A percentile compares a stretch with the other conserved stretches of the same genome.
Conservation (phyloP, 2,888 invertebrate species). For the Callyntrura sp. region DNA sequence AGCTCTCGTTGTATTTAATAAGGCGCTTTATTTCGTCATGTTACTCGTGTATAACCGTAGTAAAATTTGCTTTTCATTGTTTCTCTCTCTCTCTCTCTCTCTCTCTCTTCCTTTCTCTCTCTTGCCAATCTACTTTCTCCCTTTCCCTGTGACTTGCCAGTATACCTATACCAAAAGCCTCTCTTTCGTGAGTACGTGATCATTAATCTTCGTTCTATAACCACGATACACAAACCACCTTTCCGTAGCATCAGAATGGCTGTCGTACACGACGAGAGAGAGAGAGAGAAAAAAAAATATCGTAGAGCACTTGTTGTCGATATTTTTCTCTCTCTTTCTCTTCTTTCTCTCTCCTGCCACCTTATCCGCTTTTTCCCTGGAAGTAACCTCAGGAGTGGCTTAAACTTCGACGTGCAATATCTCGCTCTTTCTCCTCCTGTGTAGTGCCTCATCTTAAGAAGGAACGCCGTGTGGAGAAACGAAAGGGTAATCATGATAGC, state of each 20-base stretch:
- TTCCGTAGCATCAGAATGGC: neutral
- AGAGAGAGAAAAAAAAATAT: constrained; percentile 57
- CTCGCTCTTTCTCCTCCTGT: neutral
- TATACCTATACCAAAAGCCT: constrained; percentile 33
- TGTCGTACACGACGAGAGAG: neutral
- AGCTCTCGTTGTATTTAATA: too few species aligned
- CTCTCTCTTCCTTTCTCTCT: neutral
- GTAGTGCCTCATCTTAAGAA: neutral
- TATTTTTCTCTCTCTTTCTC: constrained; percentile 32
- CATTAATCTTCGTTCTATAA: constrained; percentile 39
- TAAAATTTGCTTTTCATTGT: constrained; percentile 2
- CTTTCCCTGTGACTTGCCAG: constrained; percentile 25
- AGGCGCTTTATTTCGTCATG: too few species aligned
- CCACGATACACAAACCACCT: constrained; percentile 10
- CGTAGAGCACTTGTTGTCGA: constrained; percentile 63
- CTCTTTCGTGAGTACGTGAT: neutral
- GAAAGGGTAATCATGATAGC: neutral
- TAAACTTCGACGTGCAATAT: constrained; percentile 25
- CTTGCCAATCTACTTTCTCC: neutral
- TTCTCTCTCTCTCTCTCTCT: constrained; percentile 17
- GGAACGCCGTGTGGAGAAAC: too few species aligned
- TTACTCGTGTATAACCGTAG: too few species aligned
- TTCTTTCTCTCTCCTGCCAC: constrained; percentile 4
- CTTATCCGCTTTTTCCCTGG: neutral
- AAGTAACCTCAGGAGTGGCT: constrained; percentile 32